Evolutionary conservation across 2,888 invertebrate species (phyloP).

Genomic region (Ectemnius lituratus): DNA sequence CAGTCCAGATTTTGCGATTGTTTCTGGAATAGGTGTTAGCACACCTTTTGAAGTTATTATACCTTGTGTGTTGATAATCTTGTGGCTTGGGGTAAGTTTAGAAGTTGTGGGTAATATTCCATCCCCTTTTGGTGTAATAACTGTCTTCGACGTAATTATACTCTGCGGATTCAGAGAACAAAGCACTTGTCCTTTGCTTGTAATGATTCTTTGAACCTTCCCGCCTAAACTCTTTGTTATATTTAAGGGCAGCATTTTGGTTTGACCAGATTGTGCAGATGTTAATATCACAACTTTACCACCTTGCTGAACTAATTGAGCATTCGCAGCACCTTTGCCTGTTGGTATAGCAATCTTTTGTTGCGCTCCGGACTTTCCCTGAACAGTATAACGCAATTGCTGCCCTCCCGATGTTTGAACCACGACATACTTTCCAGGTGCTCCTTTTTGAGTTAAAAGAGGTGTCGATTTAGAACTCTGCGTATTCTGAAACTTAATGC

Average conservation of each 20-base stretch:
- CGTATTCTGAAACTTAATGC: conserved; percentile 68
- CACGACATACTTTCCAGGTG: conserved; percentile 73
- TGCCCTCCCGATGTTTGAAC: conserved; percentile 72
- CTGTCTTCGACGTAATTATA: conserved; percentile 61
- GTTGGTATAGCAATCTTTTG: conserved; percentile 68
- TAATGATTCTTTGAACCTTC: conserved; percentile 80
- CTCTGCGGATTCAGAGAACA: conserved; percentile 63
- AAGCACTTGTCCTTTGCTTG: conserved; percentile 81
- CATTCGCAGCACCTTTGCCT: conserved; percentile 64
- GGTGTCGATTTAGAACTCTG: conserved; percentile 61
- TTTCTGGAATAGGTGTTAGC: conserved; percentile 76
- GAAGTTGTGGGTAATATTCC: conserved; percentile 66
- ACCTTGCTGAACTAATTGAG: conserved; percentile 74
- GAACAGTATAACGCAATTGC: conserved; percentile 71
- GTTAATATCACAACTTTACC: conserved; percentile 75
- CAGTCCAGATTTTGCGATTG: conserved; percentile 62
- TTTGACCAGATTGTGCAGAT: conserved; percentile 68
- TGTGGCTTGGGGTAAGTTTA: conserved; percentile 77
- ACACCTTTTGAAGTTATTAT: conserved; percentile 73
- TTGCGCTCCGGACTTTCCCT: conserved; percentile 64
- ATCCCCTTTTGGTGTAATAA: conserved; percentile 74
- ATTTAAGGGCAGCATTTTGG: conserved; percentile 70
- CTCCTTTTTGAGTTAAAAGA: conserved; percentile 64
- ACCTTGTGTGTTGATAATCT: conserved; percentile 72
- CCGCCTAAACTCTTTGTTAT: conserved; percentile 76